Conservation (phyloP, 92 coral and sea anemone species). For the Zoanthus sansibaricus region DNA sequence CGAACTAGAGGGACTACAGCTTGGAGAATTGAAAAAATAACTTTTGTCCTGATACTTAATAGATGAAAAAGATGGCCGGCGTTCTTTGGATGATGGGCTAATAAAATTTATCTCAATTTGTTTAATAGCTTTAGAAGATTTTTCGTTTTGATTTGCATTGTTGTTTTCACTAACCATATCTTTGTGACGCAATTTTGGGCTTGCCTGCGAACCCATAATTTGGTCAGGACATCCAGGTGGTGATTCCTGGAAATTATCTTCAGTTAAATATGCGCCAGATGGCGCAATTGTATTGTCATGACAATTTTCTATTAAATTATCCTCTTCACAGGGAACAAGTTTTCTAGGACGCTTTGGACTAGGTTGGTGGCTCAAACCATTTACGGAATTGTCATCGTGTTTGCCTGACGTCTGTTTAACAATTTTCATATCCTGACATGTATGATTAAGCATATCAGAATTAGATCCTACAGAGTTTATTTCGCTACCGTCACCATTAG, state of each 20-base stretch:
- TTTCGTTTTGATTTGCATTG: slow-evolving; percentile 18
- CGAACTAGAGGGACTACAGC: slow-evolving; percentile 14
- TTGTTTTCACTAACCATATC: neutral
- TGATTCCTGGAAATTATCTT: no score
- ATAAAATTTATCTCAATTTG: slow-evolving; percentile 32
- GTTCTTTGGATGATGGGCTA: slow-evolving; percentile 17
- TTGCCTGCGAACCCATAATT: neutral
- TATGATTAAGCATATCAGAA: slow-evolving; percentile 25
- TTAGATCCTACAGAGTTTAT: neutral
- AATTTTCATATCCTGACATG: slow-evolving; percentile 32
- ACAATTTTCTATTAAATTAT: neutral
- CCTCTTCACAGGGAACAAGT: neutral
- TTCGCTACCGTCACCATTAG: slow-evolving; percentile 13
- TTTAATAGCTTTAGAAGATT: slow-evolving; percentile 1
- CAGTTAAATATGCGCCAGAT: neutral
- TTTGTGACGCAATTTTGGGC: slow-evolving; percentile 12
- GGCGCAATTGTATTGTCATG: neutral
- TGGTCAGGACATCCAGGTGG: neutral
- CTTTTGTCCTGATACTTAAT: slow-evolving; percentile 20
- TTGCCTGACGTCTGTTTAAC: slow-evolving; percentile 6
- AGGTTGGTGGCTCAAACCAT: neutral
- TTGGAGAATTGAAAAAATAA: neutral
- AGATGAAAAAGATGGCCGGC: slow-evolving; percentile 33
- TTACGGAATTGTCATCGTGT: neutral
- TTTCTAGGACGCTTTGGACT: slow-evolving; percentile 33